A percentile compares a stretch with the other conserved stretches of the same genome.
Evolutionary conservation across 2,113 vertebrate genomes (phyloP).

Genomic region (Salvelinus sp.): DNA sequence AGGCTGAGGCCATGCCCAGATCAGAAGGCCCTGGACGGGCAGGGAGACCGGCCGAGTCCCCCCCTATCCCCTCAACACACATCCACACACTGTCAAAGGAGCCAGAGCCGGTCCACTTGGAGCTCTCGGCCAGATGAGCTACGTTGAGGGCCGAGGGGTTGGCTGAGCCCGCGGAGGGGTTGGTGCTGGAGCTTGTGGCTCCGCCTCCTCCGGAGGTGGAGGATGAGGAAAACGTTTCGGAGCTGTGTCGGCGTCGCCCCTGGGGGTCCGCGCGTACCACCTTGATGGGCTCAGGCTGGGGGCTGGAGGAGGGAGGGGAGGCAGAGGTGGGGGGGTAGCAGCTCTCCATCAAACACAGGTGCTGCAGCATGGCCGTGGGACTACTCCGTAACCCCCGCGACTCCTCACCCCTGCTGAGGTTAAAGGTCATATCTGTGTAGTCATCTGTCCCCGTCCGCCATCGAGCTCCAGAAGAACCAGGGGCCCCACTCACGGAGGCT

Average conservation of each 20-base stretch:
- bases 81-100: constrained; percentile 85
- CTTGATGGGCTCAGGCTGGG: constrained; percentile 68
- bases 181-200: not conserved
- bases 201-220: constrained; percentile 4
- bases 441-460: constrained; percentile 77
- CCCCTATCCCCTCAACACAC: constrained; percentile 66
- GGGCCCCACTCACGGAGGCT: constrained; percentile 31
- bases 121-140: constrained; percentile 77
- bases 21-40: constrained; percentile 47
- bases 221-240: constrained; percentile 83
- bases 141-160: constrained; percentile 73
- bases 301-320: constrained; percentile 46
- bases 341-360: constrained; percentile 80
- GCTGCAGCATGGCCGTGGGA: constrained; percentile 80
- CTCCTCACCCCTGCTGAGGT: constrained; percentile 64
- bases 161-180: constrained; percentile 36
- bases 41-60: constrained; percentile 27
- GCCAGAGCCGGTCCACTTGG: constrained; percentile 76
- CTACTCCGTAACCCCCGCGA: constrained; percentile 56
- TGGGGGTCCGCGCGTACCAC: constrained; percentile 86
- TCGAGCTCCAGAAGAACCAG: constrained; percentile 56
- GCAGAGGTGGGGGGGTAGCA: constrained; percentile 60
- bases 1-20: constrained; percentile 4
- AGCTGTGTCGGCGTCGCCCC: constrained; percentile 84
- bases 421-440: constrained; percentile 89